Base-by-base conservation (phyloP, 2,888 invertebrate species). In the Drosophila pseudotakahashii region DNA sequence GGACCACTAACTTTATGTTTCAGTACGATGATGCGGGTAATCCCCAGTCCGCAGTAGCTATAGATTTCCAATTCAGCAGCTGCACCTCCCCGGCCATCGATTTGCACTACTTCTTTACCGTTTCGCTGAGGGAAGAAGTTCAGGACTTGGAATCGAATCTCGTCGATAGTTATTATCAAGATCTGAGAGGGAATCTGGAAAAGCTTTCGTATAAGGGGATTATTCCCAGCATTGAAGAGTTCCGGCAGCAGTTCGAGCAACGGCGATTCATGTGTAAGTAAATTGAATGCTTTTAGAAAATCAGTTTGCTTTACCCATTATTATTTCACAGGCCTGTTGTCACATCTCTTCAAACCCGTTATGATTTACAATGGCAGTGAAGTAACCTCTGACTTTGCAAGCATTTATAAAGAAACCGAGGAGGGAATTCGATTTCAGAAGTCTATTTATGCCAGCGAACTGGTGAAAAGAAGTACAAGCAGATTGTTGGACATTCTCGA, bases 1-100 rank as follows among this genome's bases (percentile, higher is more conserved):
- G 90, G 90, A 80, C 78, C 0, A 85, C 89, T 23, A 90, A 90
- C 42, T 69, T 86, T 0, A 89, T 90, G 90, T 90, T 82, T 7
- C 79, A 72, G n/a, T 90, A 86, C 47, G 76, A 77, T 36, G 42
- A 39, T 0, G 34, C 47, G 1, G 59, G 63, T 10, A 42, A 71
- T 3, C 82, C 87, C 1, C 59, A 48, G 1, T 69, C 78, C 37
- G 81, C 79, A 13, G 57, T 90, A n/a, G 71, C 87, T 5, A 83
- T 90, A 7, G 90, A 90, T 52, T 90, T 89, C 59, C 90, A 90
- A 52, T 89, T 83, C 57, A 83, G 88, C 57, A 76, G 66, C 16
- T 81, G 78, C 74, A 79, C 78, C 9, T 88, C 89, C 0, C 90
- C 90, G 4, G 70, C 77, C 0, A 48, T 81, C 16, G 90, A 90